Conservation (phyloP, 2,888 invertebrate species). For the Opisthograptis luteolata region DNA sequence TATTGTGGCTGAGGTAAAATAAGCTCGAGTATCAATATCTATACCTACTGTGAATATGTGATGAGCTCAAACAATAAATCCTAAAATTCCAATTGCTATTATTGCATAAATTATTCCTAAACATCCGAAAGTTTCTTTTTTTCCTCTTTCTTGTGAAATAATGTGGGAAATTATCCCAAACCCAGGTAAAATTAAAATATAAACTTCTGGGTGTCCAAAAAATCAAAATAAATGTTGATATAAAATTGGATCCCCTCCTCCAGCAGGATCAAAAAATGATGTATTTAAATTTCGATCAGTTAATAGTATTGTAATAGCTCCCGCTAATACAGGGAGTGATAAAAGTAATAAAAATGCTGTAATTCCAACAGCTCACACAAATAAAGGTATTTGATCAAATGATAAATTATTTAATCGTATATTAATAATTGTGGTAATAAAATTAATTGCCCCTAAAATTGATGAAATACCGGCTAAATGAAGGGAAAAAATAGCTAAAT, state of each 20-base stretch:
- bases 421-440: slow-evolving; percentile 90
- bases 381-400: slow-evolving; percentile 88
- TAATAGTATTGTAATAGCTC: slow-evolving; percentile 91
- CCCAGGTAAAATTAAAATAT: slow-evolving; percentile 93
- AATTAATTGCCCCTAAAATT: slow-evolving; percentile 91
- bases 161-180: slow-evolving; percentile 93
- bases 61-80: slow-evolving; percentile 93
- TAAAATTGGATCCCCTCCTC: slow-evolving; percentile 91
- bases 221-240: slow-evolving; percentile 95
- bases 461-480: slow-evolving; percentile 90
- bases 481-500: slow-evolving; percentile 90
- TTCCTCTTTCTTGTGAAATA: slow-evolving; percentile 89
- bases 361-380: slow-evolving; percentile 88
- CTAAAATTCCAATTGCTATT: slow-evolving; percentile 91
- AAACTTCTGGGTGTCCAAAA: slow-evolving; percentile 94
- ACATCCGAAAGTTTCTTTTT: slow-evolving; percentile 89
- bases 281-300: slow-evolving; percentile 93
- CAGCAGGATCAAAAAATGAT: slow-evolving; percentile 91
- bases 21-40: slow-evolving; percentile 93
- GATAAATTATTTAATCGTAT: slow-evolving; percentile 86
- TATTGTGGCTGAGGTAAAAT: slow-evolving; percentile 93
- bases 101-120: slow-evolving; percentile 94
- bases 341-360: slow-evolving; percentile 83
- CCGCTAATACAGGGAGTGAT: slow-evolving; percentile 90
- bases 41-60: slow-evolving; percentile 94